Evolutionary conservation across 2,888 invertebrate genomes (phyloP).

Genomic region (Eulithis testata): DNA sequence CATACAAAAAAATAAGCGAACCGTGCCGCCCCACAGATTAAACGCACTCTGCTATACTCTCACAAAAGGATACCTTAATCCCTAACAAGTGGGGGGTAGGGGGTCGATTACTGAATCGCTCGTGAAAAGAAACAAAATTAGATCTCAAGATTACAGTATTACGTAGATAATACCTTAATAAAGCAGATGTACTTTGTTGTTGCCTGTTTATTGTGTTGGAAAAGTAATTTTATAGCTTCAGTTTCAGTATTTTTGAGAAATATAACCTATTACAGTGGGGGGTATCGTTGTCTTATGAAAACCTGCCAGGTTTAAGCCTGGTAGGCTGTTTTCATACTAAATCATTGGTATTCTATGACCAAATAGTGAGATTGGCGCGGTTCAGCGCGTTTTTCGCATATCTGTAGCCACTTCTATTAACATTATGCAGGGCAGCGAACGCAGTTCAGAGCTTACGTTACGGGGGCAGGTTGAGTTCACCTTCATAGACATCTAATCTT

Average conservation of each 20-base stretch:
- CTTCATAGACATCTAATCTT: neutral
- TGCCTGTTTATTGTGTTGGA: constrained; percentile 17
- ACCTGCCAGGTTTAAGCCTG: no score
- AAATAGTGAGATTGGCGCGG: no score
- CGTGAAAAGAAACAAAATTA: constrained; percentile 47
- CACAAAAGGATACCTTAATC: constrained; percentile 84
- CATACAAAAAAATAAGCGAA: constrained; percentile 70
- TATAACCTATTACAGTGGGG: neutral
- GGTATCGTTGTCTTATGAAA: no score
- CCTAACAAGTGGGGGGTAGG: constrained; percentile 76
- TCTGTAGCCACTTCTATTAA: no score
- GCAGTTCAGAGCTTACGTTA: no score
- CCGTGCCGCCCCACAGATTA: constrained; percentile 73
- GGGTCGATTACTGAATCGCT: constrained; percentile 64
- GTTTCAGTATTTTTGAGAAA: constrained; percentile 6
- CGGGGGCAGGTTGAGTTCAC: neutral
- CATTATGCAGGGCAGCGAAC: no score
- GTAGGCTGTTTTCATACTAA: no score
- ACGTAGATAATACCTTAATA: constrained; percentile 25
- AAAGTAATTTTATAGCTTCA: constrained; percentile 21
- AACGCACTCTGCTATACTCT: constrained; percentile 82
- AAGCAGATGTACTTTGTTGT: constrained; percentile 21
- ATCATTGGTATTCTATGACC: no score
- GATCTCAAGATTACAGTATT: constrained; percentile 29
- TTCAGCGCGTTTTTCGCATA: no score